These are phyloP conservation scores for Bombycilla garrulus DNA, from an alignment of 2,113 vertebrate genomes.

Conservation along the genomic window DNA sequence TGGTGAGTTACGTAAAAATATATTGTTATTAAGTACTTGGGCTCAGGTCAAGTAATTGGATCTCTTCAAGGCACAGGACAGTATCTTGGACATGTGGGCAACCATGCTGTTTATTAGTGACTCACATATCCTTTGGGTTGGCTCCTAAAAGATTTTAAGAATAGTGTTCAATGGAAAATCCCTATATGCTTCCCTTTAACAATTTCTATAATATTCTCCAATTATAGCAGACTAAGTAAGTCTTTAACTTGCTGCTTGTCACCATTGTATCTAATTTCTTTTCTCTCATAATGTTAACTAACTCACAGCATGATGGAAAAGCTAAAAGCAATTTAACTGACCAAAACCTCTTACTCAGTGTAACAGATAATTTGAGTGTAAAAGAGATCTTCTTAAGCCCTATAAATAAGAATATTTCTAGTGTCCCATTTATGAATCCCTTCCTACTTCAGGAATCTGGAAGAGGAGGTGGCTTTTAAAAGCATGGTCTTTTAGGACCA, in stretches of 20 bases:
- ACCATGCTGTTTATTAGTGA: neutral
- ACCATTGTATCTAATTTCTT: neutral
- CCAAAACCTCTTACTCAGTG: neutral
- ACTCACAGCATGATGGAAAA: neutral
- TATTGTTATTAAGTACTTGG: neutral
- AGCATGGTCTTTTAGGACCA: neutral
- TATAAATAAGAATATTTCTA: neutral
- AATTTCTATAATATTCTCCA: neutral
- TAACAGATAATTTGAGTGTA: neutral
- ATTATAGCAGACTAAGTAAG: neutral
- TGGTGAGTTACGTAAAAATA: neutral
- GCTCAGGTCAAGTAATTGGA: conserved; percentile 10
- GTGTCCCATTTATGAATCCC: neutral
- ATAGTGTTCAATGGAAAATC: neutral
- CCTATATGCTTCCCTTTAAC: neutral
- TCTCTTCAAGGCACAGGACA: neutral
- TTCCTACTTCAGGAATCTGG: neutral
- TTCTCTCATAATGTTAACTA: neutral
- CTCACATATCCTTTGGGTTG: neutral
- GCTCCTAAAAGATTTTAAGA: neutral
- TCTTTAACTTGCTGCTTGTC: neutral
- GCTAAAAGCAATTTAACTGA: neutral
- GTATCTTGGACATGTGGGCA: conserved; percentile 1
- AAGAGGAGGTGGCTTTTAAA: neutral
- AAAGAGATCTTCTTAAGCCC: neutral